Evolutionary conservation across 2,797 vertebrate genomes (phyloP).

Genomic region (Chromobotia macracanthus): DNA sequence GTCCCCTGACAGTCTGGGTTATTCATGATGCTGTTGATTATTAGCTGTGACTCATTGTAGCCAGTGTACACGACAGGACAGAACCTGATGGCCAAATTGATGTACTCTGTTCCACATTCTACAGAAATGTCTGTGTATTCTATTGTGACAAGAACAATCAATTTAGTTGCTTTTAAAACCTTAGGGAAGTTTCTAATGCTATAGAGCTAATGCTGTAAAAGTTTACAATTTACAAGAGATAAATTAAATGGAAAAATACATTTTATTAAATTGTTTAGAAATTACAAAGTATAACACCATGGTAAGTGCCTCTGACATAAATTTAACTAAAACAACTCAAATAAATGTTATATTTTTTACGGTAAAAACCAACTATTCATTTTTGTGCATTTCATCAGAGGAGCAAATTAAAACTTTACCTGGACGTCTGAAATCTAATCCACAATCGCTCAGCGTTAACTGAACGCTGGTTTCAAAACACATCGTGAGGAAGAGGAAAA

Average conservation of each 20-base stretch:
- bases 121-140: slow-evolving; percentile 72
- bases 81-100: slow-evolving; percentile 68
- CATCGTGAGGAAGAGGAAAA: slow-evolving; percentile 65
- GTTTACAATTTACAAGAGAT: too few species aligned
- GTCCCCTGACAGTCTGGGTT: slow-evolving; percentile 65
- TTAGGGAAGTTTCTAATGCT: background rate
- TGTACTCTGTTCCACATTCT: slow-evolving; percentile 72
- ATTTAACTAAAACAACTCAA: background rate
- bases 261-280: background rate
- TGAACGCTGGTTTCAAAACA: slow-evolving; percentile 63
- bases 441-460: slow-evolving; percentile 60
- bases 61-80: slow-evolving; percentile 74
- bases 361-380: background rate
- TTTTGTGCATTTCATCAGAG: background rate
- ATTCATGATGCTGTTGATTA: slow-evolving; percentile 64
- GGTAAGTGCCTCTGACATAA: background rate
- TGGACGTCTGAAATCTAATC: slow-evolving; percentile 65
- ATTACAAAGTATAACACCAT: background rate
- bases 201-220: too few species aligned
- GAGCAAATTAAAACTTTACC: slow-evolving; percentile 59
- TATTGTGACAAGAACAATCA: background rate
- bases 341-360: background rate
- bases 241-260: background rate
- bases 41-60: slow-evolving; percentile 73
- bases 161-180: slow-evolving; percentile 11